Conservation (phyloP, 2,888 invertebrate species). For the Erebia ligea region DNA sequence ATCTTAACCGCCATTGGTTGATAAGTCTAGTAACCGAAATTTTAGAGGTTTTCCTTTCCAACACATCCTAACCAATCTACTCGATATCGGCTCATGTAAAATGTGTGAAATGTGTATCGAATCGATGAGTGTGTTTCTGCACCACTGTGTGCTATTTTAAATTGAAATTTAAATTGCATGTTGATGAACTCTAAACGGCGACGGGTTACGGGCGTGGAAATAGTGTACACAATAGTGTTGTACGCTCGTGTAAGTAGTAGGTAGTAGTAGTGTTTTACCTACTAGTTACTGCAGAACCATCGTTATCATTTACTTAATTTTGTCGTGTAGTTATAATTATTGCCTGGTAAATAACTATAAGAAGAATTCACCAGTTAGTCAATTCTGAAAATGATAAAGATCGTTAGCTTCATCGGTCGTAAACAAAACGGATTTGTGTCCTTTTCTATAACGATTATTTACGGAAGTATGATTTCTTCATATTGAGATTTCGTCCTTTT, state of each 20-base stretch:
- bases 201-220: constrained; percentile 26
- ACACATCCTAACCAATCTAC: not conserved
- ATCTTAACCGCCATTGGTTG: no score
- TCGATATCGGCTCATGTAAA: not conserved
- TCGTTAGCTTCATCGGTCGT: no score
- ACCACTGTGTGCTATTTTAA: constrained; percentile 14
- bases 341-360: no score
- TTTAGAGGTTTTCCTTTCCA: not conserved
- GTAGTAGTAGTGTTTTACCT: no score
- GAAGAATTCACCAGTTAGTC: no score
- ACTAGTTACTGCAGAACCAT: not conserved
- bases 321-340: no score
- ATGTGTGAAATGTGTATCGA: constrained; percentile 8
- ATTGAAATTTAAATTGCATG: constrained; percentile 25
- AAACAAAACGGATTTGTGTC: no score
- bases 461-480: no score
- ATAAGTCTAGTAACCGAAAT: not conserved
- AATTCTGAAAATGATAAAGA: no score
- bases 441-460: no score
- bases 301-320: no score
- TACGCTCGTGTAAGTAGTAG: constrained; percentile 34
- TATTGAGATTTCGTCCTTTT: not conserved
- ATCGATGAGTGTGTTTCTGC: not conserved
- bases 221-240: constrained; percentile 26
- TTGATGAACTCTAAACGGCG: constrained; percentile 35